Percentiles rank a stretch among this genome's conserved stretches.
Conservation (phyloP, 2,888 invertebrate species). For the Mythimna loreyi region DNA sequence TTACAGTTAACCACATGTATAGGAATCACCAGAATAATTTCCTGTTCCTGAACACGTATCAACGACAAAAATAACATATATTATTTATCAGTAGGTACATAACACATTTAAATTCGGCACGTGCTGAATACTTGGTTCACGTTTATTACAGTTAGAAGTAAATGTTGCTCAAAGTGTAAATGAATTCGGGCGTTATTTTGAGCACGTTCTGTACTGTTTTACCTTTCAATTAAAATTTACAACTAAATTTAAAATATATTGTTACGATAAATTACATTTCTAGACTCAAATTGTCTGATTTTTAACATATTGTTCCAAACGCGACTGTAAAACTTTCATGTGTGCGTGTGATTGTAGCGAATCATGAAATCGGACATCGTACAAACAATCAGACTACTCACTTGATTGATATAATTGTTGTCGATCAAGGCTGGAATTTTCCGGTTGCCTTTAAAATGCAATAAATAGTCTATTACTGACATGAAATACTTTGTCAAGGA, state of each 20-base stretch:
- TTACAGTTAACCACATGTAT: neutral
- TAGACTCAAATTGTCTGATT: neutral
- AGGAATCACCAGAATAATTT: neutral
- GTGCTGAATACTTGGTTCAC: neutral
- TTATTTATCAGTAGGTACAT: neutral
- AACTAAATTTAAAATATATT: neutral
- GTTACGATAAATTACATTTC: neutral
- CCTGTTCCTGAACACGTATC: neutral
- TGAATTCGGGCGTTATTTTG: neutral
- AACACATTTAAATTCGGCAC: neutral
- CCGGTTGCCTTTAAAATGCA: constrained; percentile 77
- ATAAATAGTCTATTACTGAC: constrained; percentile 54
- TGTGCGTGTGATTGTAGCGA: constrained; percentile 10
- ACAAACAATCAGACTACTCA: constrained; percentile 68
- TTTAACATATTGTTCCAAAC: neutral
- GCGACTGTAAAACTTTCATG: constrained; percentile 1
- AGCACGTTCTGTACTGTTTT: neutral
- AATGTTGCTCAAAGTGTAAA: neutral
- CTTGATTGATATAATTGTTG: constrained; percentile 83
- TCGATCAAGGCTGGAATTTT: constrained; percentile 83
- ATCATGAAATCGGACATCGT: constrained; percentile 61
- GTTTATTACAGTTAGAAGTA: neutral
- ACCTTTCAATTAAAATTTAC: neutral
- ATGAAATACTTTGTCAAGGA: constrained; percentile 52
- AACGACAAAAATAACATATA: neutral